phyloP scores from a whole-genome alignment of 2,797 vertebrate genomes.

The Toxotes lorentzi region DNA sequence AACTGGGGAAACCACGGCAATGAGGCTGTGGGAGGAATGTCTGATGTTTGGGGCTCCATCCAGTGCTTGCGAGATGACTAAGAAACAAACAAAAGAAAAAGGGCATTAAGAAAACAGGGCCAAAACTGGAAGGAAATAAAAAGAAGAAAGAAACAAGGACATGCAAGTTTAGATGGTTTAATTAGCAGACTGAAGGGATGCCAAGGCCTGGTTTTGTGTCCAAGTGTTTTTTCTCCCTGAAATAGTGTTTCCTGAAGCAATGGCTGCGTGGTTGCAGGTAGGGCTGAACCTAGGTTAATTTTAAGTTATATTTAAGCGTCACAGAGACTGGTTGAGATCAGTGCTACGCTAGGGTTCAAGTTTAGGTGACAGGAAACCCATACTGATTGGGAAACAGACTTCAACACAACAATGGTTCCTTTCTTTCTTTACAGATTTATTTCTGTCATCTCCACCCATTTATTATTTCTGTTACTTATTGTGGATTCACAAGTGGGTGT shows the following conservation, averaged over 20 bases:
- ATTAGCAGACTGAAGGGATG: conserved; percentile 3
- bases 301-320: neutral
- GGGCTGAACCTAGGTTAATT: neutral
- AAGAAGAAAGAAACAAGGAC: neutral
- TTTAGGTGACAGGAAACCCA: neutral
- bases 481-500: neutral
- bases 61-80: neutral
- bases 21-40: neutral
- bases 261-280: neutral
- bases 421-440: neutral
- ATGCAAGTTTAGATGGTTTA: neutral
- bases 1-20: neutral
- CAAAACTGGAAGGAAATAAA: neutral
- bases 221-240: neutral
- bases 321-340: neutral
- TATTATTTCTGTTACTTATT: neutral
- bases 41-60: neutral
- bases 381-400: neutral
- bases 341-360: neutral
- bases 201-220: neutral
- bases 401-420: neutral
- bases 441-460: neutral
- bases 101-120: neutral
- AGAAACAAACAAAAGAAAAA: conserved; percentile 5
- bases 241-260: neutral